A percentile compares a stretch with the other conserved stretches of the same genome.
Evolutionary conservation across 2,797 vertebrate species (phyloP).

Genomic region (Pteronotus mesoamericanus): DNA sequence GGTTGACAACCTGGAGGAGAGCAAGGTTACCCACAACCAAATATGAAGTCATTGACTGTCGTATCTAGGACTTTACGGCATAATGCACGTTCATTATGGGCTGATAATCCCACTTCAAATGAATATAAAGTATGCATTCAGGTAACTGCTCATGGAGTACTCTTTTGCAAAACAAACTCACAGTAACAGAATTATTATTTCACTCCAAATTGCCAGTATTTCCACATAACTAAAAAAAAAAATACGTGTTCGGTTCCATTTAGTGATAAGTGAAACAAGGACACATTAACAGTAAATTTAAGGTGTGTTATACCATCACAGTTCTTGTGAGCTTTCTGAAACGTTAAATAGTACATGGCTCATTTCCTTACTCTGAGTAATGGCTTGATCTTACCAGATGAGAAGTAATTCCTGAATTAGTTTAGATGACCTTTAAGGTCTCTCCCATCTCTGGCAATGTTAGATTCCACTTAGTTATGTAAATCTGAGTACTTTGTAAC

Average conservation of each 20-base stretch:
- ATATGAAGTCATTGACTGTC: neutral
- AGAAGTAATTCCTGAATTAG: conserved; percentile 4
- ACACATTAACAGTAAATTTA: neutral
- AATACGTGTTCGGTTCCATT: neutral
- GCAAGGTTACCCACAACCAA: conserved; percentile 14
- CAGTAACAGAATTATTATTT: conserved; percentile 16
- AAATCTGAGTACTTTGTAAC: conserved; percentile 44
- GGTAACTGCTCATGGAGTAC: neutral
- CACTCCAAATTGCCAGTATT: conserved; percentile 4
- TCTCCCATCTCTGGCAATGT: neutral
- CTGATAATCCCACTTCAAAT: neutral
- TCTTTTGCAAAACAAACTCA: neutral
- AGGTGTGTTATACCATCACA: neutral
- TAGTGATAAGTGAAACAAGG: conserved; percentile 51
- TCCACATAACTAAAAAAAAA: conserved; percentile 10
- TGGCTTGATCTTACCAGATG: neutral
- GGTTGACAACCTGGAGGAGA: neutral
- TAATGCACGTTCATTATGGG: neutral
- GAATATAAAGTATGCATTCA: conserved; percentile 13
- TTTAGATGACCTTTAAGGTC: neutral
- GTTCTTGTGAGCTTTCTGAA: neutral
- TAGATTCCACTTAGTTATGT: conserved; percentile 12
- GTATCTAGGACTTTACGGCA: neutral
- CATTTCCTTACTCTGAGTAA: neutral
- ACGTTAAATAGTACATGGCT: neutral